Conservation (phyloP, 2,888 invertebrate species). For the Prostheceraeus crozeri region DNA sequence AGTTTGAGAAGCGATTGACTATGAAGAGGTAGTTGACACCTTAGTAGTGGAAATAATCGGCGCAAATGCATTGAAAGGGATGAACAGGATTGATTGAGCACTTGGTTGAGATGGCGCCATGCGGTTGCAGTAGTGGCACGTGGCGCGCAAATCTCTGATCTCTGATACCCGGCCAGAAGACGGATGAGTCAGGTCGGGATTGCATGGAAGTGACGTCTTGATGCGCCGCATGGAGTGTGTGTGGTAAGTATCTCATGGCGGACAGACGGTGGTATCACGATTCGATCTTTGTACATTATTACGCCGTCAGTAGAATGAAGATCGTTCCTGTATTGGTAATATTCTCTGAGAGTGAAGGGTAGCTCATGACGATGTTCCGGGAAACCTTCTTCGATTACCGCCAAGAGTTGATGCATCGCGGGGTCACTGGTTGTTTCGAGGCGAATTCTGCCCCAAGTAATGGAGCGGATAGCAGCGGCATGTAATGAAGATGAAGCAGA, state of each 20-base stretch:
- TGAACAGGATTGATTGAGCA: conserved; percentile 14
- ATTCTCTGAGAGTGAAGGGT: neutral
- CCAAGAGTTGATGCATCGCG: neutral
- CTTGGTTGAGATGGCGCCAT: conserved; percentile 15
- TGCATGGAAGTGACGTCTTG: conserved; percentile 7
- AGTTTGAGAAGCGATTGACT: conserved; percentile 30
- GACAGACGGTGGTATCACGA: neutral
- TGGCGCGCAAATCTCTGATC: neutral
- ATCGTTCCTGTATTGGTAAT: neutral
- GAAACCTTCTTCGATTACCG: conserved; percentile 3
- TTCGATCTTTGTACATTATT: conserved; percentile 8
- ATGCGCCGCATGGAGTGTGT: conserved; percentile 25
- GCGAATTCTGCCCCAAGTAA: conserved; percentile 15
- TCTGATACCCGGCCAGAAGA: conserved; percentile 38
- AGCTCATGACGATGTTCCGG: neutral
- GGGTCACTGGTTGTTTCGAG: conserved; percentile 12
- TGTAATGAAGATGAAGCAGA: no score
- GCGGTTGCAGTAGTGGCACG: conserved; percentile 11
- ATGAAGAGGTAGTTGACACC: conserved; percentile 14
- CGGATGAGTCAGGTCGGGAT: conserved; percentile 41
- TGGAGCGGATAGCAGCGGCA: conserved; percentile 11
- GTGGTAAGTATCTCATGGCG: conserved; percentile 11
- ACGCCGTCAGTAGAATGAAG: conserved; percentile 19
- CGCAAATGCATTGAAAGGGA: conserved; percentile 36
- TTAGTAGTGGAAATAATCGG: conserved; percentile 20